Evolutionary conservation across 2,888 invertebrate genomes (phyloP), one percentile per base, ranked within the genome.

Genomic region (Calameuta pallipes): DNA sequence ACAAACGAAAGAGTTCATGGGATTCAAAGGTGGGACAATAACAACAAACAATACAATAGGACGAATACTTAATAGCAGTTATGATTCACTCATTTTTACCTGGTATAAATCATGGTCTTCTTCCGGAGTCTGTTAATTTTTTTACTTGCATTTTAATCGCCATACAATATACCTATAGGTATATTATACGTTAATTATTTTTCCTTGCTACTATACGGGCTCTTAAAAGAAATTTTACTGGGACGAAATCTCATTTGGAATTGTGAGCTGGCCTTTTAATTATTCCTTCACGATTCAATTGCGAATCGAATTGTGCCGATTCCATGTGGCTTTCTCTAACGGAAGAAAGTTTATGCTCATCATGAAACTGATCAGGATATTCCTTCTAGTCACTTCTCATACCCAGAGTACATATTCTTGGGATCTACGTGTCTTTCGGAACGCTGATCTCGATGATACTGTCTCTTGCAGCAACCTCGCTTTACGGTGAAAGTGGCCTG

Each of bases 1-100:
- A 92, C 86, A 93, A 92, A 83, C 92, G 93, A 86, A 93, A 93
- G 89, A 92, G 91, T 80, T 93, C 93, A 82, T 93, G 93, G 93
- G 93, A 93, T 84, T 93, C 93, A 70, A 93, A 93, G 92, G 93
- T 93, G 87, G 91, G 90, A 75, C 71, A 9, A 12, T 56, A 56
- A 56, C 56, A 23, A 56, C 9, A 56, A 56, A 23, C 23, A 23
- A 23, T 56, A 56, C 41, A 9, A 56, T 56, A 56, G 41, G 1
- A 23, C 6, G 23, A 56, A 56, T 56, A 56, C 9, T 6, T 56
- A 56, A 56, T 56, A 56, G 9, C 9, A 56, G 9, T 56, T 56
- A 23, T 56, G 15, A 15, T 41, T 41, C 1, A 41, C 41, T 41
- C 6, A 41, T 41, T 41, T 15, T 1, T 41, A 41, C 41, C 23